Percentiles rank a stretch among this genome's conserved stretches.
Evolutionary conservation across 1,140 invertebrate species (phyloP).

Genomic region (Zelostemma sp.): DNA sequence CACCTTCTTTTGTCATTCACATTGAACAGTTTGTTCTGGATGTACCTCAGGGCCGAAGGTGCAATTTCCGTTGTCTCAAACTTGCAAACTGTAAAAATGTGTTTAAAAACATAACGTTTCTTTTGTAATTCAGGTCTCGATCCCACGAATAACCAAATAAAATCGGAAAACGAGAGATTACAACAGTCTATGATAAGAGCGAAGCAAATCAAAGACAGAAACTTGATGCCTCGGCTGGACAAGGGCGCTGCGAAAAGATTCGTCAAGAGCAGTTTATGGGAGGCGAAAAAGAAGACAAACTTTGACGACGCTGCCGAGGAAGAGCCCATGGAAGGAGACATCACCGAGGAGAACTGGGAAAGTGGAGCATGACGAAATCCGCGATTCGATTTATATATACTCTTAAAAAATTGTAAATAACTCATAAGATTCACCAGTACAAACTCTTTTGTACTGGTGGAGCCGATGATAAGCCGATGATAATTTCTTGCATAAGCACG

Average conservation of each 20-base stretch:
- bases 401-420: no score
- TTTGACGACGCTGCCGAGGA: neutral
- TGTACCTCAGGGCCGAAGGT: constrained; percentile 68
- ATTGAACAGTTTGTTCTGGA: constrained; percentile 70
- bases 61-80: no score
- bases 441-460: no score
- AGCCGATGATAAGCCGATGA: no score
- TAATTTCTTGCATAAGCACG: no score
- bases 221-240: constrained; percentile 64
- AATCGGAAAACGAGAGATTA: constrained; percentile 65
- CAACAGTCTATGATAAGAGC: constrained; percentile 63
- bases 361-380: constrained; percentile 3
- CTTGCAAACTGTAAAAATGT: no score
- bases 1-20: constrained; percentile 68
- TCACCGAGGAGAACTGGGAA: constrained; percentile 33
- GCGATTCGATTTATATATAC: no score
- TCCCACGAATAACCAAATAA: constrained; percentile 59
- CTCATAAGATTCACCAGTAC: no score
- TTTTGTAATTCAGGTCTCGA: constrained; percentile 53
- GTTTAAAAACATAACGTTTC: no score
- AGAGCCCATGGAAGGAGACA: constrained; percentile 9
- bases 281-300: constrained; percentile 24
- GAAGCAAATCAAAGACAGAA: constrained; percentile 65
- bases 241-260: constrained; percentile 65
- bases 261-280: constrained; percentile 66